Evolutionary conservation across 2,888 invertebrate genomes (phyloP).

Genomic region (Perizoma flavofasciatum): DNA sequence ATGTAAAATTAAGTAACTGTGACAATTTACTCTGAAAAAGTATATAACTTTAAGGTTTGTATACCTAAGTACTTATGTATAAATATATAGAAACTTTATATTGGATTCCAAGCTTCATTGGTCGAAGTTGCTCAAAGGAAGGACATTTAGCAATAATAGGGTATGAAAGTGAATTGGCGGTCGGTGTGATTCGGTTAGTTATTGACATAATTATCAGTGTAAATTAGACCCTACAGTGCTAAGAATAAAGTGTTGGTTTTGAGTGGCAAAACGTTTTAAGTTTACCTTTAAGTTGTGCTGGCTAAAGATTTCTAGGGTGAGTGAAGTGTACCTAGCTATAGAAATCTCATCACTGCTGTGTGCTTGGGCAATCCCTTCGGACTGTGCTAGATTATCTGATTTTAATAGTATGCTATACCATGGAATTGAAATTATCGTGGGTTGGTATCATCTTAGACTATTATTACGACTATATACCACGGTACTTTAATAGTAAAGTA

Average conservation of each 20-base stretch:
- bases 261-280: conserved; percentile 52
- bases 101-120: conserved; percentile 21
- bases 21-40: background rate
- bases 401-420: conserved; percentile 9
- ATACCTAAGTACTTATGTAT: background rate
- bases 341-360: conserved; percentile 35
- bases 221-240: conserved; percentile 56
- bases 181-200: conserved; percentile 28
- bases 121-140: conserved; percentile 29
- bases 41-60: background rate
- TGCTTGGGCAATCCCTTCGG: conserved; percentile 31
- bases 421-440: too few relatives aligned
- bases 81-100: too few relatives aligned
- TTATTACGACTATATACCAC: too few relatives aligned
- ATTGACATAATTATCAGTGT: conserved; percentile 39
- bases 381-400: background rate
- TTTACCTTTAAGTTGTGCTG: conserved; percentile 47
- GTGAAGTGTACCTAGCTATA: conserved; percentile 27
- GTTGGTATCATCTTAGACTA: too few relatives aligned
- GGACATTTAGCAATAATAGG: conserved; percentile 44
- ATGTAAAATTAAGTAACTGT: too few relatives aligned
- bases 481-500: too few relatives aligned
- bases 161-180: conserved; percentile 32
- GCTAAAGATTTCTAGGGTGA: conserved; percentile 38
- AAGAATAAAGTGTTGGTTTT: conserved; percentile 62